A percentile compares a stretch with the other conserved stretches of the same genome.
Conservation (phyloP, 2,888 invertebrate species). For the Lumbricus terrestris region DNA sequence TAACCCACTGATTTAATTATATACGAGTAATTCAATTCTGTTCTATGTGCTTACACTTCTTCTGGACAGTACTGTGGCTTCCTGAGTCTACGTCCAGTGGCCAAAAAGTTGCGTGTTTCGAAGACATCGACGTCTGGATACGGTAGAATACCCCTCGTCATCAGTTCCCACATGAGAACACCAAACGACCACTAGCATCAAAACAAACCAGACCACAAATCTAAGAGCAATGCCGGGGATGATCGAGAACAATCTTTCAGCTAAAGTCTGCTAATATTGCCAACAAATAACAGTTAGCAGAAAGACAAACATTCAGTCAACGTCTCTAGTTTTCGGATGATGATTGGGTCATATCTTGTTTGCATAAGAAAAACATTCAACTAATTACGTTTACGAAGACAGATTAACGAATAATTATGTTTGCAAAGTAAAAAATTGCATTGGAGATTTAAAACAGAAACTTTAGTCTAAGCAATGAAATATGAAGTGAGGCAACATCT, state of each 20-base stretch:
- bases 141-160: constrained; percentile 61
- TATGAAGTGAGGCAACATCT: too few relatives aligned
- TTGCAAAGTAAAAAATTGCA: too few relatives aligned
- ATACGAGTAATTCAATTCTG: neutral
- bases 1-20: too few relatives aligned
- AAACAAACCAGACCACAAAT: neutral
- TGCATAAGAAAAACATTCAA: too few relatives aligned
- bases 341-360: too few relatives aligned
- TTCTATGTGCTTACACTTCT: constrained; percentile 35
- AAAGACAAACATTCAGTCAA: too few relatives aligned
- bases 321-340: too few relatives aligned
- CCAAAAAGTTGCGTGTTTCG: constrained; percentile 60
- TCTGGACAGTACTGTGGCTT: constrained; percentile 62
- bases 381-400: too few relatives aligned
- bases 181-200: constrained; percentile 62
- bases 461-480: too few relatives aligned
- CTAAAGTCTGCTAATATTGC: neutral
- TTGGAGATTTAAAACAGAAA: too few relatives aligned
- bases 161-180: constrained; percentile 61
- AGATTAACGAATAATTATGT: too few relatives aligned
- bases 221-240: neutral
- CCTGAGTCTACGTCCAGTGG: constrained; percentile 59
- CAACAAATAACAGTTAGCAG: neutral
- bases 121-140: constrained; percentile 62
- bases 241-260: too few relatives aligned